Conservation (phyloP, 2,797 vertebrate genomes). For the Sternotherus odoratus region DNA sequence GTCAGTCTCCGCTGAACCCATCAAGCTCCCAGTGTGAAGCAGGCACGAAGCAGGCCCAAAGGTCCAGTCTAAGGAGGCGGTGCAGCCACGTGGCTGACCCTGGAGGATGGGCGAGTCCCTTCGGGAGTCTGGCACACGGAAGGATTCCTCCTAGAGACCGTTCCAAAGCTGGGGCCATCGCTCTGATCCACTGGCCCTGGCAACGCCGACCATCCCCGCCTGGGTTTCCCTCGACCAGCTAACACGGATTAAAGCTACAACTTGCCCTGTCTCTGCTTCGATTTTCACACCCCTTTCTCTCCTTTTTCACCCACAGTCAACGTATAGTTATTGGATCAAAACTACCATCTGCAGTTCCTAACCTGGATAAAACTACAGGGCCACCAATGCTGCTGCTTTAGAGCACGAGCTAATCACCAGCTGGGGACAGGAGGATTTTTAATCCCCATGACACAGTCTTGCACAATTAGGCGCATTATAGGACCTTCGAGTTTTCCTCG, state of each 20-base stretch:
- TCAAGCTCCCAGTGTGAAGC: neutral
- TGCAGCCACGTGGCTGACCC: neutral
- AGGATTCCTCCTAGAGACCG: neutral
- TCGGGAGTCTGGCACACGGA: neutral
- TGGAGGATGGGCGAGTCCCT: no score
- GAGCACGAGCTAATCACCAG: neutral
- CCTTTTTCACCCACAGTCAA: accelerated
- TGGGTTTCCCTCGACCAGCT: neutral
- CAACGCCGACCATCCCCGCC: no score
- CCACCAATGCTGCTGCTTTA: neutral
- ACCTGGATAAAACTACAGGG: no score
- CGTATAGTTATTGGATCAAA: neutral
- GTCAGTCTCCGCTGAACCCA: neutral
- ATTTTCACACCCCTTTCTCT: neutral
- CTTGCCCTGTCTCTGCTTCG: neutral
- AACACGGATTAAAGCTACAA: neutral
- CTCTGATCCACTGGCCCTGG: neutral
- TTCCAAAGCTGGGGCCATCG: neutral
- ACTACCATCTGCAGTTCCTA: accelerated
- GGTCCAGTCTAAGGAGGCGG: neutral
- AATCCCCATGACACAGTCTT: neutral
- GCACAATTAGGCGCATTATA: neutral
- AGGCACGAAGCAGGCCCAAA: neutral
- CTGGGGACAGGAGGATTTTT: neutral
- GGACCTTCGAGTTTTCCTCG: no score